These are phyloP conservation scores for Macrochelys suwanniensis DNA, from an alignment of 2,797 vertebrate species.

Conservation along the genomic window DNA sequence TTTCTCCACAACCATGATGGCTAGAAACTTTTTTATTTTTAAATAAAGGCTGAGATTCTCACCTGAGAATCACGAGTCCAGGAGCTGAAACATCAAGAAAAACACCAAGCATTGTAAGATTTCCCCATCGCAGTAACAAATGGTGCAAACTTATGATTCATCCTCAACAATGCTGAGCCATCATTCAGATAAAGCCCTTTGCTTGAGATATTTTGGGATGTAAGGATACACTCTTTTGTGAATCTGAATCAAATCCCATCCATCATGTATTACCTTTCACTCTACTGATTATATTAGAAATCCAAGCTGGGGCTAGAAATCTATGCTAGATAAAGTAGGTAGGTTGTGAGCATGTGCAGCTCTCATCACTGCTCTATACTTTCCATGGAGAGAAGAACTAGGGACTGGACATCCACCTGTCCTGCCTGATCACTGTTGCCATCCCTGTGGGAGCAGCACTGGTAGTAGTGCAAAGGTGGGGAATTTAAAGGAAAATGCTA, in stretches of 20 bases:
- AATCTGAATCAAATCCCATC: neutral
- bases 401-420: neutral
- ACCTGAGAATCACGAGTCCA: fast-evolving
- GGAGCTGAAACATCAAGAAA: neutral
- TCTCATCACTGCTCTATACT: neutral
- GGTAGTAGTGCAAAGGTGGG: neutral
- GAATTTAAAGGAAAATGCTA: neutral
- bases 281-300: neutral
- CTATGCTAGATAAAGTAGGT: neutral
- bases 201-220: neutral
- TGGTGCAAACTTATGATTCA: neutral
- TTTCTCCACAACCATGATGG: neutral
- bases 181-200: fast-evolving
- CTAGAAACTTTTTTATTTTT: neutral
- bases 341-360: neutral
- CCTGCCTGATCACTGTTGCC: neutral
- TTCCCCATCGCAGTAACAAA: neutral
- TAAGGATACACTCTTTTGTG: neutral
- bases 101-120: neutral
- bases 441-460: neutral
- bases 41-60: neutral
- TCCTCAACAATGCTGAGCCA: neutral
- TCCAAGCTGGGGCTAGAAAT: neutral
- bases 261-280: fast-evolving
- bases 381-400: neutral